These are phyloP conservation scores for Dorcus hopei DNA, from an alignment of 2,888 invertebrate genomes.

Conservation along the genomic window DNA sequence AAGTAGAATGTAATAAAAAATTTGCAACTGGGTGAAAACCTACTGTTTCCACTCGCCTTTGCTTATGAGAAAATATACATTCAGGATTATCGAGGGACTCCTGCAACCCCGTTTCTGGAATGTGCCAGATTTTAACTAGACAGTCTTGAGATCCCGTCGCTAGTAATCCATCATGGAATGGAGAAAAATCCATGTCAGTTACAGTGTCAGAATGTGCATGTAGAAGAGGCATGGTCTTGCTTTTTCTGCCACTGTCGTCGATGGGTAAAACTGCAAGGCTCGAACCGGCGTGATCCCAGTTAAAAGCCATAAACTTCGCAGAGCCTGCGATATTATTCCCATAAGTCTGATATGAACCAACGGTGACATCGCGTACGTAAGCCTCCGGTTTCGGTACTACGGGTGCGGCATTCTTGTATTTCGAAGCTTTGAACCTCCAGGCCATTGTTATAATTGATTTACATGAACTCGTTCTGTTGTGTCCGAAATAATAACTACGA, in stretches of 20 bases:
- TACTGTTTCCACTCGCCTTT: conserved; percentile 83
- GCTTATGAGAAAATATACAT: conserved; percentile 78
- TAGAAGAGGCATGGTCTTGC: conserved; percentile 81
- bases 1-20: conserved; percentile 82
- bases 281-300: conserved; percentile 89
- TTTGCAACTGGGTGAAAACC: conserved; percentile 91
- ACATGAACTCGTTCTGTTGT: not conserved
- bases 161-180: conserved; percentile 89
- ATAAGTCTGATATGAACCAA: conserved; percentile 90
- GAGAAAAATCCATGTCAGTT: conserved; percentile 93
- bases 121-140: conserved; percentile 86
- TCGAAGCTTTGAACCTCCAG: conserved; percentile 96
- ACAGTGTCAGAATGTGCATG: conserved; percentile 88
- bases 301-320: conserved; percentile 91
- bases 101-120: conserved; percentile 75
- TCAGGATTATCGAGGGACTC: conserved; percentile 75
- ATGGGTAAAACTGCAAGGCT: conserved; percentile 86
- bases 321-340: conserved; percentile 94
- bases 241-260: conserved; percentile 84
- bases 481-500: not conserved
- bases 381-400: conserved; percentile 94
- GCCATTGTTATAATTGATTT: conserved; percentile 59
- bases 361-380: conserved; percentile 80
- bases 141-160: conserved; percentile 89
- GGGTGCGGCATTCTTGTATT: conserved; percentile 97